Percentiles rank a stretch among this genome's conserved stretches.
phyloP scores from a whole-genome alignment of 2,888 invertebrate species.

The Ecliptopera silaceata region DNA sequence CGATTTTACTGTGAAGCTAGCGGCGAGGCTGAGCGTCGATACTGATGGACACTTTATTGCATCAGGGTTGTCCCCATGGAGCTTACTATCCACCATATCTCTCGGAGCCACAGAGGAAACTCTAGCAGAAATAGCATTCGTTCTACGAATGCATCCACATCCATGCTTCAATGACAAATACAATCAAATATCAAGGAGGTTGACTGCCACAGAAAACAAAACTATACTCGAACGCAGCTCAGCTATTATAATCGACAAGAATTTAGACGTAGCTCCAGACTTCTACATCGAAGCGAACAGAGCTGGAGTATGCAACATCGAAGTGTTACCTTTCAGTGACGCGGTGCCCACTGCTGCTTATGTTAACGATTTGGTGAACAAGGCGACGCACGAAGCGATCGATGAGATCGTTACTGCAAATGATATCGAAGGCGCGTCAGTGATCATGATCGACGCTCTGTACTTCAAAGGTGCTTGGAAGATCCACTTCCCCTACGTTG shows the following conservation, averaged over 20 bases:
- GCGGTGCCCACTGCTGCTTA: slow-evolving; percentile 43
- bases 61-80: slow-evolving; percentile 67
- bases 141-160: slow-evolving; percentile 53
- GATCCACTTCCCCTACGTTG: slow-evolving; percentile 48
- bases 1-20: slow-evolving; percentile 53
- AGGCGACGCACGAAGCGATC: slow-evolving; percentile 59
- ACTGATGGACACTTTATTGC: slow-evolving; percentile 67
- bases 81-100: slow-evolving; percentile 56
- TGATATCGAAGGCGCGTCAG: slow-evolving; percentile 51
- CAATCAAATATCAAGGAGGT: slow-evolving; percentile 50
- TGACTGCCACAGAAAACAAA: slow-evolving; percentile 39
- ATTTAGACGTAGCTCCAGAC: slow-evolving; percentile 42
- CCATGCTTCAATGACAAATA: slow-evolving; percentile 63
- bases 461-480: slow-evolving; percentile 70
- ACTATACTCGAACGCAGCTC: slow-evolving; percentile 58
- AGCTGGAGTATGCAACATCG: slow-evolving; percentile 51
- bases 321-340: slow-evolving; percentile 51
- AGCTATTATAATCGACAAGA: slow-evolving; percentile 55
- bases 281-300: slow-evolving; percentile 45
- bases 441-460: slow-evolving; percentile 63
- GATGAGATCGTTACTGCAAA: slow-evolving; percentile 58
- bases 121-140: slow-evolving; percentile 51
- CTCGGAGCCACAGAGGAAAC: slow-evolving; percentile 61
- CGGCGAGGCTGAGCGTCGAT: slow-evolving; percentile 52
- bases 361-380: slow-evolving; percentile 61